phyloP scores from a whole-genome alignment of 2,113 vertebrate species.

The Lota lota region DNA sequence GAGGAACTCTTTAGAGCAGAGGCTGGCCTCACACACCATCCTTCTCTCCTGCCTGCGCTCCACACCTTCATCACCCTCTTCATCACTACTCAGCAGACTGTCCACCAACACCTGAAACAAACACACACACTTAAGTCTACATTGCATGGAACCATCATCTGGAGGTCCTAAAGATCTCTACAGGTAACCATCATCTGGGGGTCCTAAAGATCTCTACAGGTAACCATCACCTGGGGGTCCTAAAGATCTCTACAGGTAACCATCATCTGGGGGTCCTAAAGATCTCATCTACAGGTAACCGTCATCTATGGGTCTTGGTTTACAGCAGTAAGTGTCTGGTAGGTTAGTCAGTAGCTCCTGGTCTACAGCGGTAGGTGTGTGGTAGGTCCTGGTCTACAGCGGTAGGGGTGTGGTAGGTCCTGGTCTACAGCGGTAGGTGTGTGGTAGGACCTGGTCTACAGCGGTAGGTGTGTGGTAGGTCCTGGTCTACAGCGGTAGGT shows the following conservation, averaged over 20 bases:
- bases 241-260: too few species aligned
- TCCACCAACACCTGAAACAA: conserved; percentile 74
- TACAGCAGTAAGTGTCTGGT: background rate
- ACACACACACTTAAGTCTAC: background rate
- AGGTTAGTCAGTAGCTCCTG: background rate
- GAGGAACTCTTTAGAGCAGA: conserved; percentile 78
- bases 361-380: background rate
- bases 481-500: background rate
- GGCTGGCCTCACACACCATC: conserved; percentile 86
- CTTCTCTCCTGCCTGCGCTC: conserved; percentile 74
- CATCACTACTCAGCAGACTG: conserved; percentile 79
- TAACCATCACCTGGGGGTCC: too few species aligned
- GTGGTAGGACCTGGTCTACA: background rate
- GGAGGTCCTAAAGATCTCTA: background rate
- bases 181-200: too few species aligned
- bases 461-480: background rate
- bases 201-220: background rate
- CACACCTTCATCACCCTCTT: conserved; percentile 69
- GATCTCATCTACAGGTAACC: too few species aligned
- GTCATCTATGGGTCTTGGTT: too few species aligned
- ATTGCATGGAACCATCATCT: too few species aligned
- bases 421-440: background rate
- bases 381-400: background rate
- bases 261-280: too few species aligned
- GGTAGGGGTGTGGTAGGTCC: background rate